Evolutionary conservation across 2,113 vertebrate species (phyloP).

Genomic region (Cyphomyrus discorhynchus): DNA sequence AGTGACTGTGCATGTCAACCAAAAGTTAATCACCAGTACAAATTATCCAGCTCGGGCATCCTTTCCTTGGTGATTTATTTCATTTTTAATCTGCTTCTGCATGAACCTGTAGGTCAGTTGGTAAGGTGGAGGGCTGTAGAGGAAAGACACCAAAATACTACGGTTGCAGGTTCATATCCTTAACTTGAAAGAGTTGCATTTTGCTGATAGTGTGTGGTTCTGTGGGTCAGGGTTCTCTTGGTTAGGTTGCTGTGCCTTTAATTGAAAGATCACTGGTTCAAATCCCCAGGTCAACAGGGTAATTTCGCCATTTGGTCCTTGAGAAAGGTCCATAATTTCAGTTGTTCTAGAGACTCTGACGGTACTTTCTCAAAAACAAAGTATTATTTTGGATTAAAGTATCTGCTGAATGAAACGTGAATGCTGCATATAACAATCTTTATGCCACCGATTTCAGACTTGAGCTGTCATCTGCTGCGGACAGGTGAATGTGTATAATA

Average conservation of each 20-base stretch:
- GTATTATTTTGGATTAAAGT: background rate
- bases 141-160: background rate
- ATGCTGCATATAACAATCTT: too few relatives aligned
- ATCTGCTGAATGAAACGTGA: background rate
- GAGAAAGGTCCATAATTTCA: background rate
- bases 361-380: background rate
- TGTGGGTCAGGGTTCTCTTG: background rate
- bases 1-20: background rate
- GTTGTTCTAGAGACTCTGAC: background rate
- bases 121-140: background rate
- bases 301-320: background rate
- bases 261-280: background rate
- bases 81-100: background rate
- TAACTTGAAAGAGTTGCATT: background rate
- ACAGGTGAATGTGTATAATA: background rate
- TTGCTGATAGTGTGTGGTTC: background rate
- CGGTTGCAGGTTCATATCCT: background rate
- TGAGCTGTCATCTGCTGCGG: background rate
- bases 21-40: background rate
- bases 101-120: background rate
- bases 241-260: background rate
- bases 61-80: background rate
- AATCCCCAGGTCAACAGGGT: background rate
- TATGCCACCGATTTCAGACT: too few relatives aligned
- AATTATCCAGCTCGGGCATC: background rate